These are phyloP conservation scores for Apis dorsata DNA, from an alignment of 1,140 invertebrate species.

Conservation along the genomic window DNA sequence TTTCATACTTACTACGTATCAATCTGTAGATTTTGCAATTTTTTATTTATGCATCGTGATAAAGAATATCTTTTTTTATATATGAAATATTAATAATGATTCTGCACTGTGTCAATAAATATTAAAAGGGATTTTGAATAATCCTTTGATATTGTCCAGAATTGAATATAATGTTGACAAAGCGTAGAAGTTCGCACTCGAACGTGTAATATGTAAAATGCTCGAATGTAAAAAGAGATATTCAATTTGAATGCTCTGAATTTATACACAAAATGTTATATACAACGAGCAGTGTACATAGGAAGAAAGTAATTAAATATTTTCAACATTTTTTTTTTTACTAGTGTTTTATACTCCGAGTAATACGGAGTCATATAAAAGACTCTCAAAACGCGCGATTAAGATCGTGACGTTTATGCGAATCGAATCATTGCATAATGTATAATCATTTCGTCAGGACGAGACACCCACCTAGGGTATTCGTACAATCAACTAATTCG, in stretches of 20 bases:
- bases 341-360: constrained; percentile 57
- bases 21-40: constrained; percentile 16
- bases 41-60: constrained; percentile 30
- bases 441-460: constrained; percentile 65
- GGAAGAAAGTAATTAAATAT: constrained; percentile 62
- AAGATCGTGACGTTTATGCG: constrained; percentile 53
- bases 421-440: constrained; percentile 55
- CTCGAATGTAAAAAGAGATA: constrained; percentile 32
- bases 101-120: constrained; percentile 35
- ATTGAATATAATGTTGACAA: constrained; percentile 23
- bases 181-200: constrained; percentile 15
- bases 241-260: constrained; percentile 3
- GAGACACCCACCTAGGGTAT: constrained; percentile 66
- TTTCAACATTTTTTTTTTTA: constrained; percentile 67
- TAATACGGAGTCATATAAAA: constrained; percentile 44
- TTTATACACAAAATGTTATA: constrained; percentile 42
- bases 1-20: background rate
- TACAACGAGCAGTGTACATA: constrained; percentile 61
- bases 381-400: constrained; percentile 49
- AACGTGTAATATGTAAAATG: constrained; percentile 44
- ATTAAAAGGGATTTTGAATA: constrained; percentile 1
- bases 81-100: constrained; percentile 7
- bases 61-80: constrained; percentile 33
- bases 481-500: constrained; percentile 57
- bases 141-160: background rate